These are phyloP conservation scores for Merluccius polli DNA, from an alignment of 2,797 vertebrate species.

Conservation along the genomic window DNA sequence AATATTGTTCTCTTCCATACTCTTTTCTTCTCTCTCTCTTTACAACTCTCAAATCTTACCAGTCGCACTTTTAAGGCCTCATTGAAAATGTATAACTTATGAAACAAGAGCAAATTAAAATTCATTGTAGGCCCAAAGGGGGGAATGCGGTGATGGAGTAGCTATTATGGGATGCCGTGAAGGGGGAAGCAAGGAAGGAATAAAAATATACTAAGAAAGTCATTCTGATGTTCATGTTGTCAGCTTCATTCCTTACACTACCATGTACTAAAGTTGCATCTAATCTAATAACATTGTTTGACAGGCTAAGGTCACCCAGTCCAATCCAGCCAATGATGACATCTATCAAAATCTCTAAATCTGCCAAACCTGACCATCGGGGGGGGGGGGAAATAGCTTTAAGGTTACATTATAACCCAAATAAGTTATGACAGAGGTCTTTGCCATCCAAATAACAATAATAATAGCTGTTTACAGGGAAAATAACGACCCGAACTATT, in stretches of 20 bases:
- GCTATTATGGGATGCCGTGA: too few relatives aligned
- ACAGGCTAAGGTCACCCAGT: conserved; percentile 41
- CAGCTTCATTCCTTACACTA: background rate
- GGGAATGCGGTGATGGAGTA: too few relatives aligned
- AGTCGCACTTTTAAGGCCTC: too few relatives aligned
- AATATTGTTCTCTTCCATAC: too few relatives aligned
- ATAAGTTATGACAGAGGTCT: background rate
- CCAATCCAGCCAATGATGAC: conserved; percentile 42
- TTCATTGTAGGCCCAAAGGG: too few relatives aligned
- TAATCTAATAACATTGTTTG: conserved; percentile 11
- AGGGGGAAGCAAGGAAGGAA: too few relatives aligned
- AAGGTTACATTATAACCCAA: background rate
- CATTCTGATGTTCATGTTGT: background rate
- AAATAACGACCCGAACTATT: background rate
- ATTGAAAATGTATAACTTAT: too few relatives aligned
- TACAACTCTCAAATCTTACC: too few relatives aligned
- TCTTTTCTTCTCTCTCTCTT: too few relatives aligned
- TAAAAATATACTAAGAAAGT: too few relatives aligned
- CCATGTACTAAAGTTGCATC: background rate
- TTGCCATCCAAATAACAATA: background rate
- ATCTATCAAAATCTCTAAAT: conserved; percentile 73
- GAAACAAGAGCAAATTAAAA: too few relatives aligned
- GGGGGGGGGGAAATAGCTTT: background rate
- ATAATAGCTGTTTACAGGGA: background rate
- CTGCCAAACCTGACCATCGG: background rate